phyloP scores from a whole-genome alignment of 2,113 vertebrate genomes.

The Hyaena hyaena region DNA sequence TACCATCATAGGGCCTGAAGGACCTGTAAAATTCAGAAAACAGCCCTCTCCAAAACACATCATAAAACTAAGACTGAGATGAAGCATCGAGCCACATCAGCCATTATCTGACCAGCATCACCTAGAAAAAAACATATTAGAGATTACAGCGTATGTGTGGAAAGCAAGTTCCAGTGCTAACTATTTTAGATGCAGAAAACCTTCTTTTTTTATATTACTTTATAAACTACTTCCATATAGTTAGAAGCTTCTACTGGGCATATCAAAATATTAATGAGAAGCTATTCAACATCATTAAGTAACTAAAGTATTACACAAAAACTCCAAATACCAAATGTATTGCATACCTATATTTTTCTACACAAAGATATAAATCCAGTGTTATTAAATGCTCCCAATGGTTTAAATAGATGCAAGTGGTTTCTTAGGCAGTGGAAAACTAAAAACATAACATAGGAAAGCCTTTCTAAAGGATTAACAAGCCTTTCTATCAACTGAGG shows the following conservation, averaged over 20 bases:
- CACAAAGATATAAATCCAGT: constrained; percentile 18
- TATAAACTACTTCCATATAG: constrained; percentile 65
- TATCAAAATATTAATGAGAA: constrained; percentile 50
- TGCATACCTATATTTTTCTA: constrained; percentile 45
- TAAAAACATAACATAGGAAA: constrained; percentile 51
- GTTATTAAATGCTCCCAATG: constrained; percentile 46
- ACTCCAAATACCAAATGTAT: constrained; percentile 35
- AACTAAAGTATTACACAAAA: constrained; percentile 30
- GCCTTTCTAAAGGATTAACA: constrained; percentile 56
- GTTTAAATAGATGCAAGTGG: constrained; percentile 57
- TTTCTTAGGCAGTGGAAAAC: constrained; percentile 52
- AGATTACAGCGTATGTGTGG: constrained; percentile 99
- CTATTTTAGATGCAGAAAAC: constrained; percentile 84
- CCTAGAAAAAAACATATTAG: constrained; percentile 99
- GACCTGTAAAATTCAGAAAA: constrained; percentile 99
- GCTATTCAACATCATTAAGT: constrained; percentile 14
- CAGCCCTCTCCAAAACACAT: constrained; percentile 96
- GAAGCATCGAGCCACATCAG: constrained; percentile 96
- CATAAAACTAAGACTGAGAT: constrained; percentile 97
- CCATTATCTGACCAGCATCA: constrained; percentile 96
- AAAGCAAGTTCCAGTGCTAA: constrained; percentile 91
- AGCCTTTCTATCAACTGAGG: constrained; percentile 68
- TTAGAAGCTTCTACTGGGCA: constrained; percentile 51
- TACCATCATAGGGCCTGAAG: constrained; percentile 96
- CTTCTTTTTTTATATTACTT: constrained; percentile 68